Conservation (phyloP, 2,113 vertebrate species). For the Gallinago media region DNA sequence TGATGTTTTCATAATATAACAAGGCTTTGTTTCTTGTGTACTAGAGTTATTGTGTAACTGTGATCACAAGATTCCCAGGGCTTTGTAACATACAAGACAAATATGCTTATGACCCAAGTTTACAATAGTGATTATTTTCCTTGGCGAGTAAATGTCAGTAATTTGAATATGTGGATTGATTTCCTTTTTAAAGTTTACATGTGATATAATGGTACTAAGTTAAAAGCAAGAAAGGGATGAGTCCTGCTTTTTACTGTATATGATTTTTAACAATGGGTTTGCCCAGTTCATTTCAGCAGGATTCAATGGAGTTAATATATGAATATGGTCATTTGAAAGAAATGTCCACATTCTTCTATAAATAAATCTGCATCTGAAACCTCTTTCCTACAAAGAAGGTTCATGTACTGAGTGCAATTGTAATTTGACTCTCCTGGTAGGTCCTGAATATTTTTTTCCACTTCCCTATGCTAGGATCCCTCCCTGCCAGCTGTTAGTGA, state of each 20-base stretch:
- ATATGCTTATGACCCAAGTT: not conserved
- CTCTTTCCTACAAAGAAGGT: not conserved
- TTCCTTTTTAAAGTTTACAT: not conserved
- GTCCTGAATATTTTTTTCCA: not conserved
- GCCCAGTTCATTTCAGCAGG: not conserved
- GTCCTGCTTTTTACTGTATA: not conserved
- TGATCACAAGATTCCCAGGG: slow-evolving; percentile 50
- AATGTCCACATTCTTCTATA: not conserved
- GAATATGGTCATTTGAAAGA: not conserved
- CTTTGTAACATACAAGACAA: not conserved
- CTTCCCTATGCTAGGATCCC: not conserved
- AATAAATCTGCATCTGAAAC: not conserved
- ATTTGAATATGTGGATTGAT: not conserved
- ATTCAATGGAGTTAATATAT: not conserved
- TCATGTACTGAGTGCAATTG: not conserved
- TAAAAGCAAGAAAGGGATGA: not conserved
- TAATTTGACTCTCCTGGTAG: not conserved
- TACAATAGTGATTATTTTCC: slow-evolving; percentile 12
- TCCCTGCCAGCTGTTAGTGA: not conserved
- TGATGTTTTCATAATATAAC: slow-evolving; percentile 50
- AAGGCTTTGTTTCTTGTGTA: slow-evolving; percentile 35
- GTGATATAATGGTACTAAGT: not conserved
- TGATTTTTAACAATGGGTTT: not conserved
- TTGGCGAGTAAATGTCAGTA: not conserved
- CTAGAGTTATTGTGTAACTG: slow-evolving; percentile 33